These are phyloP conservation scores for Lottia gigantea DNA, from an alignment of 2,888 invertebrate species.

Conservation along the genomic window DNA sequence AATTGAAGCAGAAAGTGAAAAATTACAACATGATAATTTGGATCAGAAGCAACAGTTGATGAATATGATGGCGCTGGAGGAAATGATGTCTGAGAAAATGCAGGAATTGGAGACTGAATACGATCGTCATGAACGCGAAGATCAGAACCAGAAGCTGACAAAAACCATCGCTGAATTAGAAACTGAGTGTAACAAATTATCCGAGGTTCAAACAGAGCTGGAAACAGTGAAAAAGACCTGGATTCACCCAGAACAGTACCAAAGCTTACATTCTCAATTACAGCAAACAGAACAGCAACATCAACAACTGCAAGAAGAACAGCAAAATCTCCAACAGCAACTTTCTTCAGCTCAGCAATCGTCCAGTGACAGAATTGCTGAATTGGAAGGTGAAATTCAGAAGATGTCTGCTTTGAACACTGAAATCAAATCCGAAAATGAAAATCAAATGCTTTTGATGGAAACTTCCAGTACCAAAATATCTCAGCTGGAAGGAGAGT, in stretches of 20 bases:
- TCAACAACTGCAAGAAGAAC: too few species aligned
- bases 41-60: too few species aligned
- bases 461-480: constrained; percentile 19
- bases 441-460: neutral
- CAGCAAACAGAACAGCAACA: too few species aligned
- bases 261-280: neutral
- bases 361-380: too few species aligned
- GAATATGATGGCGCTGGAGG: neutral
- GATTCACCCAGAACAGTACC: neutral
- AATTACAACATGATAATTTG: neutral
- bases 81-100: neutral
- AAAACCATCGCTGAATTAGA: constrained; percentile 12
- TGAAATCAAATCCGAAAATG: constrained; percentile 10
- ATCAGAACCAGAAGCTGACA: neutral
- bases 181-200: constrained; percentile 18
- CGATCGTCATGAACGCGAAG: neutral
- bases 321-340: too few species aligned
- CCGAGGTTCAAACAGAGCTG: constrained; percentile 13
- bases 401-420: constrained; percentile 7
- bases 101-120: neutral
- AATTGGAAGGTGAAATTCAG: neutral
- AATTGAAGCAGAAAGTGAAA: neutral
- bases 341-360: too few species aligned
- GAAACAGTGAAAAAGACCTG: neutral
- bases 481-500: constrained; percentile 23